A percentile compares a stretch with the other conserved stretches of the same genome.
Conservation (phyloP, 2,113 vertebrate species). For the Crocuta crocuta region DNA sequence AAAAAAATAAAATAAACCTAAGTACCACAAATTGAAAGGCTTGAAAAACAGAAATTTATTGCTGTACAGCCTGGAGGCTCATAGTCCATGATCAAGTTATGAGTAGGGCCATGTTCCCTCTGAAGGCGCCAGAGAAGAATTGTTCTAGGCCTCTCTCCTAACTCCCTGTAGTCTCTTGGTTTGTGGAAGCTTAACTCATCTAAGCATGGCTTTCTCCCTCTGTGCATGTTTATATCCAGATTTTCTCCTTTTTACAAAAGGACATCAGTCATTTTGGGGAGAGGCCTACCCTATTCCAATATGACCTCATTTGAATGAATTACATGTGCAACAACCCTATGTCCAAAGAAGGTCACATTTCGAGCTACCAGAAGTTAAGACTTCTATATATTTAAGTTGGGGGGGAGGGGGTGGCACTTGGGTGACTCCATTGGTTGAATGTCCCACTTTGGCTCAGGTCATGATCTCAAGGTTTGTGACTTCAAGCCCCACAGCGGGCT, state of each 20-base stretch:
- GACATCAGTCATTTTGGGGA: neutral
- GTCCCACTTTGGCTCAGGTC: no score
- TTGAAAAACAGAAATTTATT: conserved; percentile 6
- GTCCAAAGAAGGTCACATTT: neutral
- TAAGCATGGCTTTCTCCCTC: neutral
- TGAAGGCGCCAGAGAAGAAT: neutral
- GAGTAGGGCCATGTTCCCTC: neutral
- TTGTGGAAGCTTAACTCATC: neutral
- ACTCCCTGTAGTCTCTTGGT: neutral
- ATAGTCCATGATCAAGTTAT: neutral
- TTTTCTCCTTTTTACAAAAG: neutral
- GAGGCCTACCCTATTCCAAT: neutral
- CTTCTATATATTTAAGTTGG: neutral
- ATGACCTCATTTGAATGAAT: neutral
- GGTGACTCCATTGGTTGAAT: no score
- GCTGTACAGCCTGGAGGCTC: neutral
- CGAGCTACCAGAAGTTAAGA: neutral
- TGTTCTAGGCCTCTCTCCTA: neutral
- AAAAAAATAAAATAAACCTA: neutral
- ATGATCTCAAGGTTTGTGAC: no score
- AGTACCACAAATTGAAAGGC: neutral
- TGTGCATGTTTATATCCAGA: neutral
- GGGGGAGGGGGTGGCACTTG: no score
- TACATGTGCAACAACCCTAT: neutral
- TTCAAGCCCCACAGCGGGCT: no score